These are phyloP conservation scores for Lophura nycthemera DNA, from an alignment of 2,113 vertebrate genomes.

Conservation along the genomic window DNA sequence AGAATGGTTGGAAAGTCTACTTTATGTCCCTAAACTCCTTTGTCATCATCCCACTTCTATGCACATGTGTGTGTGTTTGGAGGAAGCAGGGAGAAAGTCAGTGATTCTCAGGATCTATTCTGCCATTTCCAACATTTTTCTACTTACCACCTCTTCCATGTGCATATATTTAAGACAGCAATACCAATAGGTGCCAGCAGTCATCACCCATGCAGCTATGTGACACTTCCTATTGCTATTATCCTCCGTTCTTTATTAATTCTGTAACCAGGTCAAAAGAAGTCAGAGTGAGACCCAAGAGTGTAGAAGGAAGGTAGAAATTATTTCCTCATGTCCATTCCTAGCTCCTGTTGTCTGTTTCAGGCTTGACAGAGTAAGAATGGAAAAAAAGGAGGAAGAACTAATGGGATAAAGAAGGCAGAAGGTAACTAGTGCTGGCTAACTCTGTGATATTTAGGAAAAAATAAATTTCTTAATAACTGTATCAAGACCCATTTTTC, in stretches of 20 bases:
- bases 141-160: background rate
- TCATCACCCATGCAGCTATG: rapidly evolving
- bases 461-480: background rate
- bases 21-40: background rate
- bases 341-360: background rate
- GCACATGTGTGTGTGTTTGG: background rate
- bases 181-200: background rate
- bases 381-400: background rate
- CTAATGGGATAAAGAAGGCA: background rate
- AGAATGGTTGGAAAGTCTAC: background rate
- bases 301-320: background rate
- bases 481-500: background rate
- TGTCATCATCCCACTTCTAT: background rate
- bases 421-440: background rate
- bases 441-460: background rate
- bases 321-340: background rate
- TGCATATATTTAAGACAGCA: background rate
- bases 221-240: background rate
- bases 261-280: background rate
- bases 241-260: background rate
- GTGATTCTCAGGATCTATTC: background rate
- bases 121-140: background rate
- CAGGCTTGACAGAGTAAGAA: background rate
- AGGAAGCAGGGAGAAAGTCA: background rate
- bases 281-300: background rate